Evolutionary conservation across 2,888 invertebrate species (phyloP).

Genomic region (Folsomia candida): DNA sequence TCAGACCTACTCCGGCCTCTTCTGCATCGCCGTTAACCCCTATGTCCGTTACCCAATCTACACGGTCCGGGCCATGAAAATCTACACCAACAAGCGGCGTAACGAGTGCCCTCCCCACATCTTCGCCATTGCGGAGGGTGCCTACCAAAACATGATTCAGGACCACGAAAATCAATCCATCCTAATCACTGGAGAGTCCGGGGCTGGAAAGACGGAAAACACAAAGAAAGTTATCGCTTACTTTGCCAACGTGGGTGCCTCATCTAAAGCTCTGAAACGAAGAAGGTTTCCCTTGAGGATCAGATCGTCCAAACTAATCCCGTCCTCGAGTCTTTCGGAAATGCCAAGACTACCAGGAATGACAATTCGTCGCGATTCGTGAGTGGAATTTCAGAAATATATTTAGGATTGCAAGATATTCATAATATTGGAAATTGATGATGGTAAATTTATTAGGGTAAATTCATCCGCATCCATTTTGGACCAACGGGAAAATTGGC

Average conservation of each 20-base stretch:
- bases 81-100: conserved; percentile 99
- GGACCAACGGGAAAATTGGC: conserved; percentile 98
- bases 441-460: conserved; percentile 78
- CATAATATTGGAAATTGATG: too few relatives aligned
- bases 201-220: conserved; percentile 99
- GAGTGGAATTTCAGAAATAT: too few relatives aligned
- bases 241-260: conserved; percentile 95
- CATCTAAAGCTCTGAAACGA: conserved; percentile 59
- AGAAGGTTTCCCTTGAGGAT: conserved; percentile 67
- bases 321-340: conserved; percentile 98
- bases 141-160: conserved; percentile 91
- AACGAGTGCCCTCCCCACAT: conserved; percentile 99
- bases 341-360: conserved; percentile 99
- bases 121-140: conserved; percentile 99
- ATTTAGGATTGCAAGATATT: background rate
- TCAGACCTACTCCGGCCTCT: conserved; percentile 99
- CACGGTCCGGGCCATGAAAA: conserved; percentile 89
- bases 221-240: conserved; percentile 99
- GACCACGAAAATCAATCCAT: conserved; percentile 99
- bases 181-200: conserved; percentile 99
- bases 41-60: conserved; percentile 99
- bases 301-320: conserved; percentile 99
- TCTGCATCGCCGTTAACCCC: conserved; percentile 99
- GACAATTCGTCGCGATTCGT: conserved; percentile 99
- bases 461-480: conserved; percentile 99